Base-by-base conservation (phyloP, 2,888 invertebrate species). In the Bombylius discolor region DNA sequence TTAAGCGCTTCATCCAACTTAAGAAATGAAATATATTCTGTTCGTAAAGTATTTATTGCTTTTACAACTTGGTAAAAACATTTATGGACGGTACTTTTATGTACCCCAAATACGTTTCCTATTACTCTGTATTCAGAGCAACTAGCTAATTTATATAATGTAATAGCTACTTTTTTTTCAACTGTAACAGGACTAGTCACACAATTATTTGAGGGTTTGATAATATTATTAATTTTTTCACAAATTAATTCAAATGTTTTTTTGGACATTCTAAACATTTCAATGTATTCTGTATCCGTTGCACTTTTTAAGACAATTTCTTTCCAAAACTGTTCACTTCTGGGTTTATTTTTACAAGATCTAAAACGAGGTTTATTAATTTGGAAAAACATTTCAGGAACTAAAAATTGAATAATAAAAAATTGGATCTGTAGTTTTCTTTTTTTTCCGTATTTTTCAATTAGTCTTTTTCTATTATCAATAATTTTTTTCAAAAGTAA, bases 41-140 rank as follows among this genome's bases (percentile, higher is more conserved):
- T 58, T 39, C 64, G 49, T 23, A 68, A 51, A 47, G 61, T 56
- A 53, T 63, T 60, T 56, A 66, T 56, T n/a, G 67, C 67, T 33
- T 36, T 36, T 3, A 36, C 1, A 8, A 8, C 36, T 8, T 36
- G 36, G 36, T 36, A 36, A 8, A 36, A 23, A 48, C 56, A 59
- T 49, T 60, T 61, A 12, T 60, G 58, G 2, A 65, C 62, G 11
- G 64, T 59, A 42, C 57, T 57, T 44, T 62, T 63, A 53, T 63
- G 63, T 14, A 63, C 44, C 5, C 64, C 64, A 57, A 65, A 64
- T 39, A 57, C 45, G 51, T 62, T 61, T 4, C 59, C 36, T 36
- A 9, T 1, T 36, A 36, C 36, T 36, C 36, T 8, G 36, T 36
- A 36, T 9, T 36, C 6, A 36, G 3, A 6, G 4, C 60, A 60